Evolutionary conservation across 2,888 invertebrate species (phyloP), one percentile per base, ranked within the genome.

Genomic region (Cremastinae sp.): DNA sequence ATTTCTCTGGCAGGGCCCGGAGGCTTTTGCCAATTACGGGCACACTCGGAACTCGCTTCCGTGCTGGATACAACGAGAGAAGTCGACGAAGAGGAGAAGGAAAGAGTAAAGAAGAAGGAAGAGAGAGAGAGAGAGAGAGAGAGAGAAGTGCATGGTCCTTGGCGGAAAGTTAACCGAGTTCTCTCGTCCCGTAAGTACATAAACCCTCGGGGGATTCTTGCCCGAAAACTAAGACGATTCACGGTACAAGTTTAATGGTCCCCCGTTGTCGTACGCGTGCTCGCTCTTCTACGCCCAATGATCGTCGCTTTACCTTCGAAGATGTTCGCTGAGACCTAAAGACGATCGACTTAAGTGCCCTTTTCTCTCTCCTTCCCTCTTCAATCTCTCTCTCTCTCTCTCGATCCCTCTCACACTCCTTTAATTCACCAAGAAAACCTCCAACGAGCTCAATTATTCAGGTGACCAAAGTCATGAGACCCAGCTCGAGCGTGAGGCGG

Each of bases 331-430:
- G 83, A 83, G 82, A 83, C 82, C 80, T 83, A 84, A 85, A 86
- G 84, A 84, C 85, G 85, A 85, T 84, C 84, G 81, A 83, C 84
- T 84, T 84, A 85, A 85, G 81, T 81, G 81, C 74, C 75, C 77
- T 68, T 78, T 72, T 74, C 79, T 78, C 75, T 79, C 20, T 8
- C 5, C 2, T 8, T 20, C 5, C 18, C 20, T 22, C 18, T 10
- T 7, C n/a, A n/a, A n/a, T 20, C 14, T 12, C 9, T 9, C 12
- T 45, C 45, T 45, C 12, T 2, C 45, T 3, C 45, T 45, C 22
- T 49, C 49, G 16, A 7, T 22, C 38, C 9, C n/a, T 28, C 53
- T 41, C 18, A 8, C 41, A 22, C 34, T 47, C 53, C 64, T 72
- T 64, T 62, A 75, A 73, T 77, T 73, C 54, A 69, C 10, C 61